A percentile compares a stretch with the other conserved stretches of the same genome.
Conservation (phyloP, 1,140 invertebrate genomes). For the Scaptodrosophila lebanonensis region DNA sequence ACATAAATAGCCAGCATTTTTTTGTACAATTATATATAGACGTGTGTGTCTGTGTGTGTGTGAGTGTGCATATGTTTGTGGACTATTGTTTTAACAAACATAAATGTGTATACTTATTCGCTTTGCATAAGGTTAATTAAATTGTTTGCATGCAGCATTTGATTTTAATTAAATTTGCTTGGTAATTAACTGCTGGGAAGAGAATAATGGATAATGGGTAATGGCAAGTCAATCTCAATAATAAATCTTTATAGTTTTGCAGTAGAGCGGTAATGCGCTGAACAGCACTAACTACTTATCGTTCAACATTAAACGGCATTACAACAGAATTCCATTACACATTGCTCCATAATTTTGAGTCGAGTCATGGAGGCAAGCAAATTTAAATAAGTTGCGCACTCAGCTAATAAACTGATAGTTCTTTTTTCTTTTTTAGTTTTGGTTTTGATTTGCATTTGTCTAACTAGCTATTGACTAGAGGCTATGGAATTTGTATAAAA, state of each 20-base stretch:
- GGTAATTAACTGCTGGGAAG: conserved; percentile 27
- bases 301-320: too few species aligned
- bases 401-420: conserved; percentile 7
- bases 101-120: conserved; percentile 17
- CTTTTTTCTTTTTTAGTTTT: too few species aligned
- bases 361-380: not conserved
- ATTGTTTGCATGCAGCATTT: conserved; percentile 59
- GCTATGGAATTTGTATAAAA: not conserved
- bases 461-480: not conserved
- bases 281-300: too few species aligned
- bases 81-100: conserved; percentile 23
- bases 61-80: conserved; percentile 29
- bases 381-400: conserved; percentile 44
- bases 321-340: too few species aligned
- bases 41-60: not conserved
- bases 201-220: too few species aligned
- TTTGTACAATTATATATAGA: not conserved
- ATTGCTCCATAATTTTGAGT: not conserved
- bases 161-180: conserved; percentile 54
- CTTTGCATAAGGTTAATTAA: conserved; percentile 59
- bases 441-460: too few species aligned
- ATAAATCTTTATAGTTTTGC: too few species aligned
- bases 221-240: too few species aligned
- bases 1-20: not conserved
- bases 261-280: too few species aligned